These are phyloP conservation scores for Hydrozoanthus tunicans DNA, from an alignment of 64 coral and sea anemone genomes.

Conservation along the genomic window DNA sequence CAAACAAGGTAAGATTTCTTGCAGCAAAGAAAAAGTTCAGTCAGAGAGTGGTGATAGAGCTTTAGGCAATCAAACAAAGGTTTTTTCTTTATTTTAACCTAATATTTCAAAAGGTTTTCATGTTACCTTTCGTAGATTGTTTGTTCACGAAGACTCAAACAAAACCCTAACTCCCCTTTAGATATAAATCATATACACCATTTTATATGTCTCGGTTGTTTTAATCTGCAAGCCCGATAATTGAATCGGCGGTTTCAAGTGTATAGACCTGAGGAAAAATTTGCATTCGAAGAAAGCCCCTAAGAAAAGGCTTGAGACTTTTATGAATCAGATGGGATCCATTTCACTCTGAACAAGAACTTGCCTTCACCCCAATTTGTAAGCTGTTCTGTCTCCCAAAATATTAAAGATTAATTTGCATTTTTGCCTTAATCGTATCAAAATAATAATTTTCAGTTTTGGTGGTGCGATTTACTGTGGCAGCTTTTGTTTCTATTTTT, in stretches of 20 bases:
- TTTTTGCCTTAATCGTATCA: not conserved
- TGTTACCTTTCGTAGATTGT: no score
- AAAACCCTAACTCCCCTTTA: no score
- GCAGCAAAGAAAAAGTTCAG: not conserved
- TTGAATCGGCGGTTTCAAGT: not conserved
- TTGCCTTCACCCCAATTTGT: not conserved
- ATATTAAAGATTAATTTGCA: not conserved
- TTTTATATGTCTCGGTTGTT: not conserved
- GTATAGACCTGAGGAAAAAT: not conserved
- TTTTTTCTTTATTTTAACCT: not conserved
- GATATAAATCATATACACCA: not conserved
- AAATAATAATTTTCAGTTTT: not conserved
- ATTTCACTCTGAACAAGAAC: slow-evolving; percentile 5
- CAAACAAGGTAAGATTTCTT: slow-evolving; percentile 9
- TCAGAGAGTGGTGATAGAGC: not conserved
- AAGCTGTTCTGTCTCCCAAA: not conserved
- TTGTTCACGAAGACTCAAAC: no score
- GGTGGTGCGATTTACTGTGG: not conserved
- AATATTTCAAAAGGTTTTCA: not conserved
- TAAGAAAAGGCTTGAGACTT: not conserved
- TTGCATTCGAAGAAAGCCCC: slow-evolving; percentile 3
- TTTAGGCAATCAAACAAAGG: not conserved
- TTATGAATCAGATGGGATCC: not conserved
- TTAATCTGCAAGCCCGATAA: not conserved
- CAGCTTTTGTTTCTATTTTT: not conserved